Base-by-base conservation (phyloP, 53 echinoderm and acorn worm genomes). In the Antedon mediterranea region DNA sequence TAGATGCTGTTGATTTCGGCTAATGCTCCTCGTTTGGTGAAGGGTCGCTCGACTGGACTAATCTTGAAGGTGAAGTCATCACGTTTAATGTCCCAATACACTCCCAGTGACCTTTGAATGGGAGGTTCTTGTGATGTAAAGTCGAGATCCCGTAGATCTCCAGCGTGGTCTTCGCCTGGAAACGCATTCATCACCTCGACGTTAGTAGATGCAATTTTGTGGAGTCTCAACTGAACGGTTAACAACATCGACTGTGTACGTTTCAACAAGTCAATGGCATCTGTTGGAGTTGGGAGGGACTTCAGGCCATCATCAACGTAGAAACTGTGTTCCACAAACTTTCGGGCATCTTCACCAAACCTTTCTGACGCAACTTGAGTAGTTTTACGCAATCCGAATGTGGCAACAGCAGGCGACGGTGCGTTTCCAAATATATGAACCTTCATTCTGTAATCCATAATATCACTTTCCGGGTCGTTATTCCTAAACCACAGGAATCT, bases 171-270 rank as follows among this genome's bases (percentile, higher is more conserved):
- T 18, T 76, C 86, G 23, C 34, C 27, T 20, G 73, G 20, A 32
- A 87, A 83, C 0, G 83, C 79, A 23, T 71, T 28, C 79, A 83
- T 83, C 20, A 86, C 82, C 15, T 82, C 71, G 33, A 37, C 23
- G 34, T 43, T 86, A 33, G 79, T 86, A 26, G 86, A 86, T 27
- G 86, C 79, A 32, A 86, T n/a, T n/a, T n/a, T n/a, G n/a, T n/a
- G n/a, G n/a, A n/a, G n/a, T n/a, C n/a, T n/a, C n/a, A n/a, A n/a
- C n/a, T n/a, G n/a, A n/a, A n/a, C n/a, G n/a, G n/a, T n/a, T n/a
- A n/a, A n/a, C n/a, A n/a, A n/a, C n/a, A n/a, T n/a, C n/a, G n/a
- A n/a, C n/a, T n/a, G n/a, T n/a, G n/a, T n/a, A n/a, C n/a, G n/a
- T n/a, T n/a, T n/a, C n/a, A n/a, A n/a, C n/a, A n/a, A n/a, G n/a